Conservation (phyloP, 2,113 vertebrate genomes). For the Serranochromis macrocephalus region DNA sequence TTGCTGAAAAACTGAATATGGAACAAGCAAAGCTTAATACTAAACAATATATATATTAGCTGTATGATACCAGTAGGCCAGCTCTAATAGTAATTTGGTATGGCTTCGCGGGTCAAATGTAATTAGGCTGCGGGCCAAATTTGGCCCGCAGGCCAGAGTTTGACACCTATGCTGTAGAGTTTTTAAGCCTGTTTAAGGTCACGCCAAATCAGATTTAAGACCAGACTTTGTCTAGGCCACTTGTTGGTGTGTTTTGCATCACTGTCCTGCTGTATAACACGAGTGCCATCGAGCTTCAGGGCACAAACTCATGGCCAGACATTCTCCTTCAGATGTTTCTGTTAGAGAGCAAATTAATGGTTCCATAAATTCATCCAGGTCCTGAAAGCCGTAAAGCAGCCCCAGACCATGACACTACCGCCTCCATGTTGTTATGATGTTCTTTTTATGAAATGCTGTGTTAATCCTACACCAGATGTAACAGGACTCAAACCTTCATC, state of each 20-base stretch:
- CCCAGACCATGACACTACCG: not conserved
- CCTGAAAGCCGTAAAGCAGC: not conserved
- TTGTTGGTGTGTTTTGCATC: not conserved
- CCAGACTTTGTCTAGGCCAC: not conserved
- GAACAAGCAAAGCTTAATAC: no score
- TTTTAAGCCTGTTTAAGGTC: not conserved
- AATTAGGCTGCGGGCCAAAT: no score
- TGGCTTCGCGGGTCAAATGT: no score
- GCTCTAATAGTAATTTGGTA: no score
- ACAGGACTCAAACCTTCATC: not conserved
- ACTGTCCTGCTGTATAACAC: not conserved
- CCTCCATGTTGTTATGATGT: fast-evolving
- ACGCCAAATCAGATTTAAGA: not conserved
- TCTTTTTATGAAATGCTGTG: not conserved
- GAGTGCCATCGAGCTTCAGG: fast-evolving
- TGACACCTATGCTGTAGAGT: fast-evolving
- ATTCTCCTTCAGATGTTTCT: not conserved
- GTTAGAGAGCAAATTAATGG: not conserved
- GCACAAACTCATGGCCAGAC: not conserved
- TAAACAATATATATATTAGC: no score
- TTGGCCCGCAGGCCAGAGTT: no score
- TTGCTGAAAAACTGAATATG: no score
- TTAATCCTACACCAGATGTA: not conserved
- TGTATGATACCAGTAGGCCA: no score
- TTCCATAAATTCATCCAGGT: not conserved